phyloP scores from a whole-genome alignment of 2,113 vertebrate species.

The Caranx melampygus region DNA sequence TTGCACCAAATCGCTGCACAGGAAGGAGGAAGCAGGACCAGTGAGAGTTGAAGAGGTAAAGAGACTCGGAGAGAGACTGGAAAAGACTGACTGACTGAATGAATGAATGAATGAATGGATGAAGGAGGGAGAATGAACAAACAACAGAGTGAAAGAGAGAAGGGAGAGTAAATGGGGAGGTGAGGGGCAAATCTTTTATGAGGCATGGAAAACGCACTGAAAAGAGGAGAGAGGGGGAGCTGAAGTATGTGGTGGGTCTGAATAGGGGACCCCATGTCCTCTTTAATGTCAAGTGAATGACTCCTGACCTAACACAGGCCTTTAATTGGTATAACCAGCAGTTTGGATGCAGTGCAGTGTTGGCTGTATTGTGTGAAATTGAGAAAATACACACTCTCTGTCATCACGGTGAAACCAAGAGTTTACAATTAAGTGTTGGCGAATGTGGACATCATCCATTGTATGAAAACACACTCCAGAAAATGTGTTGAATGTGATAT shows the following conservation, averaged over 20 bases:
- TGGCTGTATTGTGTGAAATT: conserved; percentile 19
- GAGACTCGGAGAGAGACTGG: conserved; percentile 21
- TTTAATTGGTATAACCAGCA: conserved; percentile 79
- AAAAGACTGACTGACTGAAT: conserved; percentile 23
- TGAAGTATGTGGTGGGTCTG: conserved; percentile 65
- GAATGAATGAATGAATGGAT: conserved; percentile 39
- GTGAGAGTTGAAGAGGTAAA: conserved; percentile 41
- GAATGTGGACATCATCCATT: background rate
- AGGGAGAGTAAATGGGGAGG: conserved; percentile 30
- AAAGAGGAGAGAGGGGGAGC: conserved; percentile 47
- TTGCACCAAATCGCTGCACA: background rate
- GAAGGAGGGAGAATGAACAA: conserved; percentile 56
- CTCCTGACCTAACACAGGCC: conserved; percentile 78
- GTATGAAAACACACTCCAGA: background rate
- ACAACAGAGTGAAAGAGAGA: conserved; percentile 57
- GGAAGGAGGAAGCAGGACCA: background rate
- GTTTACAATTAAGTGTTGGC: background rate
- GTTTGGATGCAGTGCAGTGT: conserved; percentile 24
- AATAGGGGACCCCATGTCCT: conserved; percentile 74
- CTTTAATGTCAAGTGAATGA: conserved; percentile 76
- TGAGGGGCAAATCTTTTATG: conserved; percentile 69
- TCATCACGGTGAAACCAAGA: background rate
- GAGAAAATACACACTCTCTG: conserved; percentile 4
- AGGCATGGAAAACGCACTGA: conserved; percentile 62
- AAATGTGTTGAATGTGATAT: too few relatives aligned